A percentile compares a stretch with the other conserved stretches of the same genome.
These are phyloP conservation scores for Cheilosia scutellata DNA, from an alignment of 2,888 invertebrate species.

Conservation along the genomic window DNA sequence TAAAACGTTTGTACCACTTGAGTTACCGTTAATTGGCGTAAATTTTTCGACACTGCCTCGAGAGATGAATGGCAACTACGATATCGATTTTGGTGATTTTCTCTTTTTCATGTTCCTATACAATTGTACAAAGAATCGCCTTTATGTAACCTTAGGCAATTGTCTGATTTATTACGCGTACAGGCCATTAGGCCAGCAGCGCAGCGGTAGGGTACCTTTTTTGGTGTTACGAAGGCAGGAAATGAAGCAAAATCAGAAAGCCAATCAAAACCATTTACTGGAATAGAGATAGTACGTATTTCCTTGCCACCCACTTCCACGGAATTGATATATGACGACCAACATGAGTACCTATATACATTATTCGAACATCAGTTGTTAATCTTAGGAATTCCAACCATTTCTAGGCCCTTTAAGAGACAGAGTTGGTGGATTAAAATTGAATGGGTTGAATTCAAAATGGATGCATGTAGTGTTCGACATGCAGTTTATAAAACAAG, in stretches of 20 bases:
- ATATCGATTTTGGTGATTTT: conserved; percentile 36
- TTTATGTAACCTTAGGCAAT: conserved; percentile 38
- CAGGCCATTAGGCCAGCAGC: neutral
- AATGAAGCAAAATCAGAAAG: neutral
- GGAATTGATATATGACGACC: neutral
- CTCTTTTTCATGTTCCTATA: conserved; percentile 34
- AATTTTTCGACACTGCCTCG: conserved; percentile 43
- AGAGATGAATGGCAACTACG: conserved; percentile 24
- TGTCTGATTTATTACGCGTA: conserved; percentile 36
- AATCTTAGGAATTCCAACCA: too few species aligned
- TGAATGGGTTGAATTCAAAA: too few species aligned
- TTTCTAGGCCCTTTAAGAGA: too few species aligned
- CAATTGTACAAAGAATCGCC: conserved; percentile 25
- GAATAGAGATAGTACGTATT: neutral
- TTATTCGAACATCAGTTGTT: too few species aligned
- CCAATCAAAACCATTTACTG: neutral
- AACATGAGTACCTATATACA: too few species aligned
- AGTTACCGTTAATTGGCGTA: conserved; percentile 55
- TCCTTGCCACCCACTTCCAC: neutral
- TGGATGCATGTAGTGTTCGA: too few species aligned
- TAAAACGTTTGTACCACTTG: conserved; percentile 34
- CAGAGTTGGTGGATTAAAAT: too few species aligned
- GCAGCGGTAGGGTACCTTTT: conserved; percentile 5
- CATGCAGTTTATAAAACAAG: too few species aligned
- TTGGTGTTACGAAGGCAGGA: neutral